Conservation (phyloP, 2,888 invertebrate species). For the Smittia aterrima region DNA sequence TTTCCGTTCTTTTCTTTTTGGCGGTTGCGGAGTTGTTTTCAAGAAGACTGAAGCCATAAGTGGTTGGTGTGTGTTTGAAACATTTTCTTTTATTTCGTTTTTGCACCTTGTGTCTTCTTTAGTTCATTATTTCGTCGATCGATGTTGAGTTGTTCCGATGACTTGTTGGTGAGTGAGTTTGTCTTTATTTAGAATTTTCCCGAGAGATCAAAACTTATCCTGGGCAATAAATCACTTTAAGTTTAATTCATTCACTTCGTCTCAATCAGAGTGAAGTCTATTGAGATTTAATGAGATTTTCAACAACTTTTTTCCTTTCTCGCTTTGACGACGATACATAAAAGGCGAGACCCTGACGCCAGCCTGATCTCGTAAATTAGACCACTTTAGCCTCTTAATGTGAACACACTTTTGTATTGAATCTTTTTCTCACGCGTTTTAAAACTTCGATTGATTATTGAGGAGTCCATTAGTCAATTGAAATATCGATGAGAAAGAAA, state of each 20-base stretch:
- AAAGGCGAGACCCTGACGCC: slow-evolving; percentile 36
- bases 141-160: not conserved
- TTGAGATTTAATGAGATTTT: slow-evolving; percentile 37
- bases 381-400: slow-evolving; percentile 23
- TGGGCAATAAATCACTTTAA: no score
- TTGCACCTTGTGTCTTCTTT: slow-evolving; percentile 14
- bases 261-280: slow-evolving; percentile 2
- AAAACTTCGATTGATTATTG: slow-evolving; percentile 11
- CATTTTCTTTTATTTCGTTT: not conserved
- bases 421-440: slow-evolving; percentile 34
- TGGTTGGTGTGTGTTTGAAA: slow-evolving; percentile 24
- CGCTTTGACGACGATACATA: not conserved
- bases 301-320: slow-evolving; percentile 14
- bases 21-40: no score
- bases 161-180: not conserved
- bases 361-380: slow-evolving; percentile 27
- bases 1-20: slow-evolving; percentile 10
- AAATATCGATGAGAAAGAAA: not conserved
- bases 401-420: slow-evolving; percentile 12
- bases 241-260: no score
- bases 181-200: no score
- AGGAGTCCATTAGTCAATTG: slow-evolving; percentile 29
- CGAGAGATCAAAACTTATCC: no score
- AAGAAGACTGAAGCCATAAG: slow-evolving; percentile 5
- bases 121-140: not conserved